Percentiles rank a stretch among this genome's conserved stretches.
phyloP scores from a whole-genome alignment of 2,797 vertebrate genomes.

The Enteromius thamalakanensis region DNA sequence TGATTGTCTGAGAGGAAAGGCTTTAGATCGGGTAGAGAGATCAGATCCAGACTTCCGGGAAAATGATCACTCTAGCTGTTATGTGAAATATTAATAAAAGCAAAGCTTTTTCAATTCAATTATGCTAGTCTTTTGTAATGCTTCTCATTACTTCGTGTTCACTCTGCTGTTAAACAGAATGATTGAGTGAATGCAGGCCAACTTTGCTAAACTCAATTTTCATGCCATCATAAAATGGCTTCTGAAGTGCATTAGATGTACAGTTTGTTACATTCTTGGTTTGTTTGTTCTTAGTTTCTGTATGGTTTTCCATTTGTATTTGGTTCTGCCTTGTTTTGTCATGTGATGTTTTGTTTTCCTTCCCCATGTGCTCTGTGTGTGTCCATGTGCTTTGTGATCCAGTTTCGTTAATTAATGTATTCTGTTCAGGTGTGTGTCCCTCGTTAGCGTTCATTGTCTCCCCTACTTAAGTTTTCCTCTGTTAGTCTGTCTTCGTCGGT shows the following conservation, averaged over 20 bases:
- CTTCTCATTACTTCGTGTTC: conserved; percentile 13
- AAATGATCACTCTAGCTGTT: not conserved
- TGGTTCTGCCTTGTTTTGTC: too few species aligned
- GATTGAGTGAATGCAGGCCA: conserved; percentile 2
- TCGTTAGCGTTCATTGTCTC: too few species aligned
- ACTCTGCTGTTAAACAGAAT: conserved; percentile 13
- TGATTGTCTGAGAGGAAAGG: conserved; percentile 19
- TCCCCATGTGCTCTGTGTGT: too few species aligned
- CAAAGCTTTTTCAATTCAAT: not conserved
- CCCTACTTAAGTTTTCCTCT: too few species aligned
- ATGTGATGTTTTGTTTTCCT: too few species aligned
- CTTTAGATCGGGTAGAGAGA: conserved; percentile 1
- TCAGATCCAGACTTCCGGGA: not conserved
- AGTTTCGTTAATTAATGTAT: too few species aligned
- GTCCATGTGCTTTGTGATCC: too few species aligned
- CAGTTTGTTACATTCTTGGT: not conserved
- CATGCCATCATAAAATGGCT: not conserved
- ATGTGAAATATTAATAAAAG: not conserved
- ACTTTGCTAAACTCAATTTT: not conserved
- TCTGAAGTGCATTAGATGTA: conserved; percentile 14
- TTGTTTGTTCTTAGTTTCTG: too few species aligned
- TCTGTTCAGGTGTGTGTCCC: too few species aligned
- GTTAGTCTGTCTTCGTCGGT: too few species aligned
- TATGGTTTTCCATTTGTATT: too few species aligned
- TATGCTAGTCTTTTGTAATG: not conserved